A percentile compares a stretch with the other conserved stretches of the same genome.
Evolutionary conservation across 2,888 invertebrate genomes (phyloP).

Genomic region (Eupithecia inturbata): DNA sequence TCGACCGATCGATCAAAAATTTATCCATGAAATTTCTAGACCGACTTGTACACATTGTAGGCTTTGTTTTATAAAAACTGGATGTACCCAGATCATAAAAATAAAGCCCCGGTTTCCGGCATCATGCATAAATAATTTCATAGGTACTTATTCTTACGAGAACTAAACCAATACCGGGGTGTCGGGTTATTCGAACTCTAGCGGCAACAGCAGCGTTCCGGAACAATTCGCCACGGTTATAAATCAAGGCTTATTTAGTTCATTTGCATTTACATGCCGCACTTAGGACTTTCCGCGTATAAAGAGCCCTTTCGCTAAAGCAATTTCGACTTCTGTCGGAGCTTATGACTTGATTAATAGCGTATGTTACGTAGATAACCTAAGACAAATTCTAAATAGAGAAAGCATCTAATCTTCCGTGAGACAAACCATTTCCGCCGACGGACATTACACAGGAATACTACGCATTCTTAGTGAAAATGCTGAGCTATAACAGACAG

Average conservation of each 20-base stretch:
- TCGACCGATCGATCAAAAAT: not conserved
- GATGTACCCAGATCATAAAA: not conserved
- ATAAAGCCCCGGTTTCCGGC: slow-evolving; percentile 8
- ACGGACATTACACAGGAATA: not conserved
- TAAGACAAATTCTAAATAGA: slow-evolving; percentile 35
- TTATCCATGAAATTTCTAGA: not conserved
- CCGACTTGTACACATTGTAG: not conserved
- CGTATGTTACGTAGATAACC: not conserved
- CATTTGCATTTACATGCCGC: slow-evolving; percentile 32
- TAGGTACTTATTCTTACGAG: not conserved
- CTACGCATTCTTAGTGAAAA: not conserved
- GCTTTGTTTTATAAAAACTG: not conserved
- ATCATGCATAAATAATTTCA: not conserved
- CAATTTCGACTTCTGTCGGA: slow-evolving; percentile 11
- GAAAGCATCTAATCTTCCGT: not conserved
- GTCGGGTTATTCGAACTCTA: slow-evolving; percentile 26
- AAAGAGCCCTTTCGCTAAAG: slow-evolving; percentile 10
- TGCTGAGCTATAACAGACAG: no score
- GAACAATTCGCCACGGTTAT: slow-evolving; percentile 40
- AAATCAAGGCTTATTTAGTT: slow-evolving; percentile 29
- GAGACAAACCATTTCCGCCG: not conserved
- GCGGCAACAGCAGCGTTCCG: slow-evolving; percentile 37
- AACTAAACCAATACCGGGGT: slow-evolving; percentile 29
- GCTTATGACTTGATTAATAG: slow-evolving; percentile 5
- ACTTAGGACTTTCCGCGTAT: slow-evolving; percentile 5